Base-by-base conservation (phyloP, 2,797 vertebrate genomes). In the Iguana delicatissima region DNA sequence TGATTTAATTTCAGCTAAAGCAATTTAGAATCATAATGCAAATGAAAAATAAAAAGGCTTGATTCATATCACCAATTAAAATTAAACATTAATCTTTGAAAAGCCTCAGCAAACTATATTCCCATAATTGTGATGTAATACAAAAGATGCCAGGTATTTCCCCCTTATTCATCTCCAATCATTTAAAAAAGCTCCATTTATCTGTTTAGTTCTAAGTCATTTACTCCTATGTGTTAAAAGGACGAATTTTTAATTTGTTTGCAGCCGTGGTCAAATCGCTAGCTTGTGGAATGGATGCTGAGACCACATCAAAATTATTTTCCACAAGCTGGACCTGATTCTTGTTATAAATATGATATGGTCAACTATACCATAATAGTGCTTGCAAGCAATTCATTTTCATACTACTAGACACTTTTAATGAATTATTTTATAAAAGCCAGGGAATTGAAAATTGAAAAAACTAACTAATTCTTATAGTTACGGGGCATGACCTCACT, bases 1-100 rank as follows among this genome's bases (percentile, higher is more conserved):
- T 57, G 91, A 92, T 79, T 95, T 92, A 89, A 76, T 91, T 95
- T 94, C 3, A 77, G 73, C 92, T 74, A 91, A 84, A 6, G 10
- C 38, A 94, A 88, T 93, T 91, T 85, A 93, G 62, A 46, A 86
- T 1, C 84, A 42, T 46, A 22, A 92, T 89, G 62, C 89, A 80
- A 89, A 93, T 89, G 86, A 92, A 91, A 94, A 91, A 85, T 92
- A 84, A 81, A 89, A 67, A 80, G 29, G 35, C 1, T 86, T 59
- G 80, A 57, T 88, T 93, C 92, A 83, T 46, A 93, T 84, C 57
- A 81, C 18, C 86, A 89, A 89, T 94, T 88, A 80, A 84, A 83
- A 89, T 89, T 89, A 84, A 69, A n/a, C 9, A 84, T 86, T 95
- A 90, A 20, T 89, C 86, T 24, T 42, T 59, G 74, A 87, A 87